These are phyloP conservation scores for Aphis gossypii DNA, from an alignment of 1,140 invertebrate genomes.

Conservation along the genomic window DNA sequence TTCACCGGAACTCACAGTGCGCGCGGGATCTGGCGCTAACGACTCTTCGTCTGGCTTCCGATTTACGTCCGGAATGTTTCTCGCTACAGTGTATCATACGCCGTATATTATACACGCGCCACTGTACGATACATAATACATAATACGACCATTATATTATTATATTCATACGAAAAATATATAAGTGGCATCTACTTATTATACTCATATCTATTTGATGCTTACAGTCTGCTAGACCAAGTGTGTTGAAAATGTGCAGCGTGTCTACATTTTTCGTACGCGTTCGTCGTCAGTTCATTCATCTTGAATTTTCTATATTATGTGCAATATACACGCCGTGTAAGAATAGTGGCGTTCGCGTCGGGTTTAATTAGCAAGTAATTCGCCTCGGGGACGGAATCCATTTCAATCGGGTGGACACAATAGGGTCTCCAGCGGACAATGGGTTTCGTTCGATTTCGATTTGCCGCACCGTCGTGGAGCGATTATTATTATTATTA, in stretches of 20 bases:
- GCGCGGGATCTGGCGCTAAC: background rate
- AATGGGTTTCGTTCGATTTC: slow-evolving; percentile 55
- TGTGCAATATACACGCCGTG: background rate
- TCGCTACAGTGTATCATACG: background rate
- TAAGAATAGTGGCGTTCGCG: background rate
- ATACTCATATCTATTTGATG: background rate
- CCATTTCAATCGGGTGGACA: slow-evolving; percentile 47
- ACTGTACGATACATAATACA: background rate
- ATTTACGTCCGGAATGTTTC: slow-evolving; percentile 1
- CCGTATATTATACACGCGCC: background rate
- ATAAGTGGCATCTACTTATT: background rate
- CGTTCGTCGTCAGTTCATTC: slow-evolving; percentile 30
- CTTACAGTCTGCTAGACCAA: background rate
- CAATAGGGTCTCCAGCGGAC: slow-evolving; percentile 43
- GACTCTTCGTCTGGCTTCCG: background rate
- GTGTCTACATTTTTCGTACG: background rate
- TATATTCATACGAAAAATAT: background rate
- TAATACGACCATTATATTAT: background rate
- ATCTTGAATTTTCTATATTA: slow-evolving; percentile 42
- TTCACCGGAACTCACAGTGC: background rate
- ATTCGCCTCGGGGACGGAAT: slow-evolving; percentile 54
- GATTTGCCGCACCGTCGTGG: slow-evolving; percentile 41
- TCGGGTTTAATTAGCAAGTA: slow-evolving; percentile 39
- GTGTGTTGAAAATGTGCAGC: background rate
- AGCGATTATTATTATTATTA: slow-evolving; percentile 55